A percentile compares a stretch with the other conserved stretches of the same genome.
These are phyloP conservation scores for Pogona vitticeps DNA, from an alignment of 2,113 vertebrate species.

Conservation along the genomic window DNA sequence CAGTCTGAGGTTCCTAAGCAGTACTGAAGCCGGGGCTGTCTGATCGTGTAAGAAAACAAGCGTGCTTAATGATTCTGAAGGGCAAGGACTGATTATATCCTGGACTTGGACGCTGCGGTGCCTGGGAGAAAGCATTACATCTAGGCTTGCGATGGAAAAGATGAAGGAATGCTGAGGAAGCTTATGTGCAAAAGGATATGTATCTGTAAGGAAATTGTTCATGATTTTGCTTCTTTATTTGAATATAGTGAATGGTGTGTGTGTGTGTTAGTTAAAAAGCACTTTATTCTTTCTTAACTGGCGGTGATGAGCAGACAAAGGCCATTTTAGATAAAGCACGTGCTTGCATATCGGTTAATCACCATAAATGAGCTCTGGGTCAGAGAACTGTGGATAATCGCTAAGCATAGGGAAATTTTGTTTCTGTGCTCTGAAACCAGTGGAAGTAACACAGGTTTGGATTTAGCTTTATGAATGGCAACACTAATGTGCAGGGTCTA, in stretches of 20 bases:
- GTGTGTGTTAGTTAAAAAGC: neutral
- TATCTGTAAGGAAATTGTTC: slow-evolving; percentile 74
- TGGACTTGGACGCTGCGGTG: slow-evolving; percentile 51
- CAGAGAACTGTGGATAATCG: slow-evolving; percentile 38
- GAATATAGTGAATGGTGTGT: slow-evolving; percentile 19
- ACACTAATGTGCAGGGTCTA: slow-evolving; percentile 16
- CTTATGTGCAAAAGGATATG: slow-evolving; percentile 84
- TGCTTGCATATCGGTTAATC: slow-evolving; percentile 11
- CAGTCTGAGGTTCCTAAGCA: neutral
- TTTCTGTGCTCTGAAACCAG: neutral
- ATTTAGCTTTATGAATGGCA: slow-evolving; percentile 23
- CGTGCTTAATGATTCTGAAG: slow-evolving; percentile 62
- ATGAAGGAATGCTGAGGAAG: slow-evolving; percentile 81
- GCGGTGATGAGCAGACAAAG: slow-evolving; percentile 56
- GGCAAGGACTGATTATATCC: slow-evolving; percentile 59
- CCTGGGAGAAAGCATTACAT: slow-evolving; percentile 56
- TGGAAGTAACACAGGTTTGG: slow-evolving; percentile 51
- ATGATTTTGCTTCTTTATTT: slow-evolving; percentile 6
- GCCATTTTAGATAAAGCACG: slow-evolving; percentile 51
- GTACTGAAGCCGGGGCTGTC: slow-evolving; percentile 52
- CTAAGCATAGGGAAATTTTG: accelerated
- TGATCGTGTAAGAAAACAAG: slow-evolving; percentile 59
- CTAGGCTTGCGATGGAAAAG: slow-evolving; percentile 67
- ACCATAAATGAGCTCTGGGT: slow-evolving; percentile 6
- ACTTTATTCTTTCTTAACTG: slow-evolving; percentile 9